Evolutionary conservation across 2,113 vertebrate genomes (phyloP), one percentile per base, ranked within the genome.

Genomic region (Hyla sarda): DNA sequence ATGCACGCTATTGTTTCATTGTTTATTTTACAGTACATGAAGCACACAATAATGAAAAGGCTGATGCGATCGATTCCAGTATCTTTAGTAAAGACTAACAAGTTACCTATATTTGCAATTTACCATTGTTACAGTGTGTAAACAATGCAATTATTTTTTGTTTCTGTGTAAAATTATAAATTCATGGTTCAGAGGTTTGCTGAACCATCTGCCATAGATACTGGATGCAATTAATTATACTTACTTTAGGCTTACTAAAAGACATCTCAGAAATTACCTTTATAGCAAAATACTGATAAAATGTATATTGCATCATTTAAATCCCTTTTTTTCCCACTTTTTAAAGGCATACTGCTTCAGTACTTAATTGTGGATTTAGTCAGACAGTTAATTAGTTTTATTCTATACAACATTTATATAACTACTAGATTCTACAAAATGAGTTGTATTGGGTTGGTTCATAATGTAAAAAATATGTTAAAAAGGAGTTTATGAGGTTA

Each of bases 21-120:
- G 72, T 30, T 76, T 76, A 50, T 76, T 76, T 76, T 52, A 76
- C 73, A 76, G 23, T 48, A 76, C 48, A 30, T 52, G 73, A 69
- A 69, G 65, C 65, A 2, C 30, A 37, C 65, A 69, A 69, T 69
- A 69, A 69, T 69, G 34, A 69, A 69, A 69, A 69, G 65, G 34
- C 65, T 76, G 45, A 25, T 28, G 73, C 30, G 48, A 76, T 76
- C 50, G 13, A 76, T 50, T 76, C 52, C 45, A 76, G 73, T 76
- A 76, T 76, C 45, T 76, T 76, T 76, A 50, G 73, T 25, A 50
- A 28, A 76, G 47, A 76, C 45, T 76, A 76, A 76, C 73, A 76
- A 76, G 52, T 50, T 76, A 79, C 50, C 30, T 56, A 58, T 79
- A 56, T 79, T 79, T 79, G 76, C 76, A 79, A 79, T 79, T 79